Percentiles rank a stretch among this genome's conserved stretches.
These are phyloP conservation scores for Chitala chitala DNA, from an alignment of 2,113 vertebrate genomes.

Conservation along the genomic window DNA sequence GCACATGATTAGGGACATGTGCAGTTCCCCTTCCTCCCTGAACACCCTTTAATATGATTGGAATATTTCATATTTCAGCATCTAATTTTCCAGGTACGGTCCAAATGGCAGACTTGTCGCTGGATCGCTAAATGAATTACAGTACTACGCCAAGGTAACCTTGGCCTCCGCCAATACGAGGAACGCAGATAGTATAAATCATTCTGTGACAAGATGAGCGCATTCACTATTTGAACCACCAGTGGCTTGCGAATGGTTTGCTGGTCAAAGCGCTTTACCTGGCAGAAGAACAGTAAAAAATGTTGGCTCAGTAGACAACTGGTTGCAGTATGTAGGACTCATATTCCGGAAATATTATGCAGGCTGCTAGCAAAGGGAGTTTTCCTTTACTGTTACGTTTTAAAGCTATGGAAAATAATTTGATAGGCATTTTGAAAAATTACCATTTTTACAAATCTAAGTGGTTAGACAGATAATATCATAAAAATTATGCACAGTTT, in stretches of 20 bases:
- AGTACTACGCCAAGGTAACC: not conserved
- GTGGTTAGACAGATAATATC: no score
- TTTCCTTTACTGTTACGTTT: no score
- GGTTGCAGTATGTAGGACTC: no score
- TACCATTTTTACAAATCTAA: no score
- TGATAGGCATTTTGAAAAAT: no score
- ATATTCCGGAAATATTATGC: no score
- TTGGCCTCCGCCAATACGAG: not conserved
- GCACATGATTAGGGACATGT: not conserved
- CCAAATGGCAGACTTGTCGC: not conserved
- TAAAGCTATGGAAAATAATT: no score
- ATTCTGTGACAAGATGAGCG: not conserved
- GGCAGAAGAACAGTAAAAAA: no score
- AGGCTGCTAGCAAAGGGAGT: no score
- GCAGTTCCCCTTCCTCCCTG: not conserved
- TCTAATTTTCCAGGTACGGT: not conserved
- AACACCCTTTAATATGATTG: not conserved
- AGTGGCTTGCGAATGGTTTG: not conserved
- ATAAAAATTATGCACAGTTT: no score
- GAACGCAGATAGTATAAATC: not conserved
- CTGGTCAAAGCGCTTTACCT: no score
- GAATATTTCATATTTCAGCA: not conserved
- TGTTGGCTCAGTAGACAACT: no score
- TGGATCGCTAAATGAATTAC: not conserved
- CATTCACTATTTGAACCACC: not conserved